Percentiles rank a stretch among this genome's conserved stretches.
These are phyloP conservation scores for Andricus curvator DNA, from an alignment of 2,888 invertebrate genomes.

Conservation along the genomic window DNA sequence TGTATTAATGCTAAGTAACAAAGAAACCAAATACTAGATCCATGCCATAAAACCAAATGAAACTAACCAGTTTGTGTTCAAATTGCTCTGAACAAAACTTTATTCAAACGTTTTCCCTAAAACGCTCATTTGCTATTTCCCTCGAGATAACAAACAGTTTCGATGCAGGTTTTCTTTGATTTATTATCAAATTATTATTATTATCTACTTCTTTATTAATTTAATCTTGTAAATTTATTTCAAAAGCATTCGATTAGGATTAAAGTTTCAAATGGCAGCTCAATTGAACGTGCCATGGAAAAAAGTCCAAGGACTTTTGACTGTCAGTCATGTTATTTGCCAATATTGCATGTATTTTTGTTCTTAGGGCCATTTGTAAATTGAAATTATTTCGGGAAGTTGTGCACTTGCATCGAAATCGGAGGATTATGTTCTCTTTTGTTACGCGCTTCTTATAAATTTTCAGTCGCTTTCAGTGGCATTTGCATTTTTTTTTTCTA, in stretches of 20 bases:
- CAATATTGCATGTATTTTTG: not conserved
- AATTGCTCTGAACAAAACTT: constrained; percentile 68
- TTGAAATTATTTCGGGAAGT: not conserved
- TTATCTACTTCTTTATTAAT: not conserved
- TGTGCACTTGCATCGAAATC: not conserved
- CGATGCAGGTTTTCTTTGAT: constrained; percentile 42
- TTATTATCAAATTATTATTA: constrained; percentile 31
- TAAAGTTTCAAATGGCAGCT: constrained; percentile 44
- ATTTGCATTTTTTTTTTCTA: not conserved
- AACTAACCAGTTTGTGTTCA: constrained; percentile 76
- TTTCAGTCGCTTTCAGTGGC: not conserved
- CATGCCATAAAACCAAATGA: constrained; percentile 77
- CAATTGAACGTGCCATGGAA: constrained; percentile 60
- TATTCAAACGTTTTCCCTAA: constrained; percentile 26
- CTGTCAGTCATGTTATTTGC: constrained; percentile 15
- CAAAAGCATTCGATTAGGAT: not conserved
- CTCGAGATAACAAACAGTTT: constrained; percentile 13
- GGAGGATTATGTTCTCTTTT: not conserved
- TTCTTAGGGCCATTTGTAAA: not conserved
- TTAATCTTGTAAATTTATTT: not conserved
- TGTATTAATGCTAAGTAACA: constrained; percentile 60
- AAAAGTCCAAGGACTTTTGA: constrained; percentile 50
- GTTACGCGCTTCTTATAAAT: not conserved
- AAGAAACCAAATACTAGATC: constrained; percentile 76
- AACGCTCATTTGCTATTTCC: constrained; percentile 41